phyloP scores from a whole-genome alignment of 2,888 invertebrate genomes.

The Zele albiditarsus region DNA sequence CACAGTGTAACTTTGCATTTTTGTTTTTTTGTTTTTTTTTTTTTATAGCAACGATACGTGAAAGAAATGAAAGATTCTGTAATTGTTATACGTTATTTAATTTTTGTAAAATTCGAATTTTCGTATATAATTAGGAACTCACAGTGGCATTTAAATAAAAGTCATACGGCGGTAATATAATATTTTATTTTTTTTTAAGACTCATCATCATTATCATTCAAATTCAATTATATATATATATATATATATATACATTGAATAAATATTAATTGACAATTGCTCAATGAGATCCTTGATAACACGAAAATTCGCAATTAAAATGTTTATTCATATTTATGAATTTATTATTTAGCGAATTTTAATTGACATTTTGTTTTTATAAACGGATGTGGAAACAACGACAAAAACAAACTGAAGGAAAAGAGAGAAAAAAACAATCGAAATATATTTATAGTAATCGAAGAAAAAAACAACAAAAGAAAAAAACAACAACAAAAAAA shows the following conservation, averaged over 20 bases:
- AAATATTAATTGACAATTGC: neutral
- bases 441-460: conserved; percentile 13
- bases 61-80: neutral
- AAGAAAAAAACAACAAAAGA: too few species aligned
- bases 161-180: neutral
- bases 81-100: conserved; percentile 1
- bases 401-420: too few species aligned
- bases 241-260: neutral
- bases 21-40: neutral
- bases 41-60: neutral
- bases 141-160: neutral
- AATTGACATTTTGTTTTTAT: neutral
- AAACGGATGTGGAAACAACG: too few species aligned
- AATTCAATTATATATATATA: neutral
- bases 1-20: neutral
- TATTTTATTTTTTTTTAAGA: too few species aligned
- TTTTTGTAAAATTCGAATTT: neutral
- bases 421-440: conserved; percentile 14
- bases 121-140: neutral
- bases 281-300: neutral
- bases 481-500: too few species aligned
- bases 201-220: neutral
- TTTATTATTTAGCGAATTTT: neutral
- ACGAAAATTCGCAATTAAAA: neutral
- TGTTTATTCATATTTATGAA: neutral